These are phyloP conservation scores for Lasius platythorax DNA, from an alignment of 2,888 invertebrate genomes.

Conservation along the genomic window DNA sequence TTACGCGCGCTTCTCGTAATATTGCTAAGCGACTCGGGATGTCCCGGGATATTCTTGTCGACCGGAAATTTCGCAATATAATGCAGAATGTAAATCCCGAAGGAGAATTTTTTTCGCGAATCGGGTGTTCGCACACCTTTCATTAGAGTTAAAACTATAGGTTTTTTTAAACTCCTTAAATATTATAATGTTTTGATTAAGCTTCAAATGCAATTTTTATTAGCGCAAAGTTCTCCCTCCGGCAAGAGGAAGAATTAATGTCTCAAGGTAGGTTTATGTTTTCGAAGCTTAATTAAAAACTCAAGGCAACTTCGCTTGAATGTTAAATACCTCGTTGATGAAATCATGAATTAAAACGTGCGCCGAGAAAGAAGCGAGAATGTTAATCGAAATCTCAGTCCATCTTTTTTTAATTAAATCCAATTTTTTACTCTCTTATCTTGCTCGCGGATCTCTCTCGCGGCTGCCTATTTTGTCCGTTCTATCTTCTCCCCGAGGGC, in stretches of 20 bases:
- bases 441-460: neutral
- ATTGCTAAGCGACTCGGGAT: neutral
- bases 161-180: neutral
- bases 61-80: neutral
- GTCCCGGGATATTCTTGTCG: neutral
- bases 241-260: neutral
- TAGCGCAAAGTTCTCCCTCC: neutral
- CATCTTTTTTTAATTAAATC: conserved; percentile 29
- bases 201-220: conserved; percentile 18
- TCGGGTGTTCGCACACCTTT: neutral
- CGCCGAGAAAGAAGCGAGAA: neutral
- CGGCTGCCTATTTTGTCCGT: neutral
- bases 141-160: neutral
- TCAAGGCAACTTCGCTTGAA: conserved; percentile 5
- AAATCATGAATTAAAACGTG: conserved; percentile 27
- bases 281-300: conserved; percentile 38
- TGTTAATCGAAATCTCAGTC: conserved; percentile 31
- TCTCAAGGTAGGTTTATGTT: neutral
- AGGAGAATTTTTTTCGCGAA: neutral
- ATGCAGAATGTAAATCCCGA: neutral
- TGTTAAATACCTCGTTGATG: conserved; percentile 37
- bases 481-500: neutral
- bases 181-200: neutral
- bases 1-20: neutral
- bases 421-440: conserved; percentile 17